Conservation (phyloP, 1,140 invertebrate genomes). For the Trachymyrmex septentrionalis region DNA sequence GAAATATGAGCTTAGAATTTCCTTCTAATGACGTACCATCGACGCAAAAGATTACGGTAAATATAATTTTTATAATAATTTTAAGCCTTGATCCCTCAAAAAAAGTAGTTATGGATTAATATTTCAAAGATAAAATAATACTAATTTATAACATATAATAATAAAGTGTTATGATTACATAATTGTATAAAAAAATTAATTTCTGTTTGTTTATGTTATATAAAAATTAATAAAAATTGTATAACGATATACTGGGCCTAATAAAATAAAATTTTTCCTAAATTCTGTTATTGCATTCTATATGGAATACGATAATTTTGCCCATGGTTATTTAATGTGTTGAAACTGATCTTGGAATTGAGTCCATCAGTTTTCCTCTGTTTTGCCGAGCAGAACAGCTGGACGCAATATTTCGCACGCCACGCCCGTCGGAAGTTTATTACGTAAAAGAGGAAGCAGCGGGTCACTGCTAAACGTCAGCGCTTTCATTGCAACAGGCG, state of each 20-base stretch:
- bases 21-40: slow-evolving; percentile 73
- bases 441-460: slow-evolving; percentile 61
- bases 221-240: slow-evolving; percentile 15
- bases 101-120: slow-evolving; percentile 17
- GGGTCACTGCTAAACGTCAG: slow-evolving; percentile 58
- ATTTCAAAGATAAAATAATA: not conserved
- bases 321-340: not conserved
- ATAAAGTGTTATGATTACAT: not conserved
- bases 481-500: slow-evolving; percentile 63
- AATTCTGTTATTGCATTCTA: not conserved
- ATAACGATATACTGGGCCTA: not conserved
- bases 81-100: not conserved
- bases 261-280: not conserved
- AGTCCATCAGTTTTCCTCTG: slow-evolving; percentile 17
- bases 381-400: slow-evolving; percentile 29
- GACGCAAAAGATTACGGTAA: slow-evolving; percentile 75
- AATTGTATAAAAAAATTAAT: not conserved
- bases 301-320: not conserved
- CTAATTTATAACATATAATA: not conserved
- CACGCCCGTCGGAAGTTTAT: slow-evolving; percentile 48
- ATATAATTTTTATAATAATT: slow-evolving; percentile 43
- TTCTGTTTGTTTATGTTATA: not conserved
- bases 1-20: slow-evolving; percentile 64
- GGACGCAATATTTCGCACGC: slow-evolving; percentile 37
- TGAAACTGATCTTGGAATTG: slow-evolving; percentile 12